phyloP scores from a whole-genome alignment of 92 coral and sea anemone species.

The Muricea muricata region DNA sequence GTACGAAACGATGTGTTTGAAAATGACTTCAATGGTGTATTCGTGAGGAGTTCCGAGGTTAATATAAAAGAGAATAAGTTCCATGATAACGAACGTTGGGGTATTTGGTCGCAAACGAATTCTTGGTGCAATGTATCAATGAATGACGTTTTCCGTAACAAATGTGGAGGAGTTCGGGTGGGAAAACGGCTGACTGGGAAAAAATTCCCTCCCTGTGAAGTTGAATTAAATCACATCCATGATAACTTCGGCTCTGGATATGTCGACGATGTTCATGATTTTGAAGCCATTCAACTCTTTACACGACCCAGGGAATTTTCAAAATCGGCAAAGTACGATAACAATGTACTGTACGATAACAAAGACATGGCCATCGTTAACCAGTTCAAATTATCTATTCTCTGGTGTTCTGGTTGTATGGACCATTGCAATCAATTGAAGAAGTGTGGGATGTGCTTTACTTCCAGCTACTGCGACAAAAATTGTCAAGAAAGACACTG shows the following conservation, averaged over 20 bases:
- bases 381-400: background rate
- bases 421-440: background rate
- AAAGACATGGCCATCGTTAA: background rate
- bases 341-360: background rate
- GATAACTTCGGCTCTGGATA: constrained; percentile 47
- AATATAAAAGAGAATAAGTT: background rate
- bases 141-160: background rate
- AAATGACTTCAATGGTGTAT: background rate
- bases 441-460: background rate
- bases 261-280: background rate
- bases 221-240: constrained; percentile 34
- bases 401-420: background rate
- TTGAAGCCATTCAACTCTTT: no score
- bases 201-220: background rate
- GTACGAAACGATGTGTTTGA: background rate
- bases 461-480: constrained; percentile 16
- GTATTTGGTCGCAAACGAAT: background rate
- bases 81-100: background rate
- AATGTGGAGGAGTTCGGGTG: background rate
- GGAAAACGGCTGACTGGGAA: background rate
- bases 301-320: no score
- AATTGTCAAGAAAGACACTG: constrained; percentile 24
- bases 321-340: background rate
- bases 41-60: constrained; percentile 6
- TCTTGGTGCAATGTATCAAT: constrained; percentile 5